Base-by-base conservation (phyloP, 2,888 invertebrate species). In the Xestobium rufovillosum region DNA sequence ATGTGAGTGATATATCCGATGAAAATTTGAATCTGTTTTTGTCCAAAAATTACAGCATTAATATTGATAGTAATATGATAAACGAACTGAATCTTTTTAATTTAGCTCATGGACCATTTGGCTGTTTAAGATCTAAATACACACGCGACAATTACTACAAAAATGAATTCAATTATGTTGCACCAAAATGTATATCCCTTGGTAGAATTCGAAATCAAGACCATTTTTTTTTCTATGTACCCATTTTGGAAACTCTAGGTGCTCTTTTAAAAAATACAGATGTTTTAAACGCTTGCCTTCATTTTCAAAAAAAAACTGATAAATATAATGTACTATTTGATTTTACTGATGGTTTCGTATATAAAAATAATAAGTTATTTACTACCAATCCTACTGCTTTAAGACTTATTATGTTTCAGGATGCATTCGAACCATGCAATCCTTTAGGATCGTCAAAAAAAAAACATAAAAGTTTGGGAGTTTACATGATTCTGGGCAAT, bases 401-500 rank as follows among this genome's bases (percentile, higher is more conserved):
- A 17, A 31, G 32, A 39, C 38, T 52, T n/a, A 47, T 48, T 32
- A 13, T 51, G 13, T 50, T 44, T 42, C 48, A 51, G 43, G 46
- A 49, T 44, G 43, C 36, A 8, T 44, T 49, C 30, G 47, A 52
- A 40, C 13, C 44, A 19, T 45, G 50, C 10, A 50, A 50, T 38
- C 50, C 48, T 4, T 25, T 52, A 12, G 48, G 50, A 17, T 29
- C 44, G 2, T 43, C 49, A n/a, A 48, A 40, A 41, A 43, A 39
- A 37, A 50, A 49, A 26, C 44, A 52, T 30, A 50, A 48, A 47
- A 16, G 50, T 10, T 15, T 44, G 27, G 48, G 37, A 14, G 17
- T 53, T 26, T 53, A 50, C 23, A 41, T 49, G 37, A 34, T 34
- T 9, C 11, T 48, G 13, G 47, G 43, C 26, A 50, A 50, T 41